These are phyloP conservation scores for Drosophila tanythrix DNA, from an alignment of 2,888 invertebrate species.

Conservation along the genomic window DNA sequence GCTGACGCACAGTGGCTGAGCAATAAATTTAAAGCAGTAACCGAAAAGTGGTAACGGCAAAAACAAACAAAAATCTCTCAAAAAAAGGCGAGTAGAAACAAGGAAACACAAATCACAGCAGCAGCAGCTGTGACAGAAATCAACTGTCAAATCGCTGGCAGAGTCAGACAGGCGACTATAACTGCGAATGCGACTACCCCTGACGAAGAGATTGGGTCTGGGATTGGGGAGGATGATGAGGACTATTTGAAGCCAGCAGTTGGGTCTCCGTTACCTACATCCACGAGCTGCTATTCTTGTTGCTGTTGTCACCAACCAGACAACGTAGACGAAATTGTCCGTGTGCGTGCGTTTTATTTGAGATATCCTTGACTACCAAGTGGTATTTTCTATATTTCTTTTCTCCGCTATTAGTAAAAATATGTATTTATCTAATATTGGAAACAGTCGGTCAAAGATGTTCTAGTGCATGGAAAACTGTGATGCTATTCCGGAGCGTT, in stretches of 20 bases:
- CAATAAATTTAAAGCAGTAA: constrained; percentile 63
- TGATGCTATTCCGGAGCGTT: not conserved
- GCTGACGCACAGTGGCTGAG: constrained; percentile 59
- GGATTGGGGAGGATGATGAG: not conserved
- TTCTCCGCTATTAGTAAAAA: not conserved
- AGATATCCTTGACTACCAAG: not conserved
- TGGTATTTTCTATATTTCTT: not conserved
- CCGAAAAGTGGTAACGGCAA: constrained; percentile 36
- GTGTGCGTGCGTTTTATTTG: constrained; percentile 13
- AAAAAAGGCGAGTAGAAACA: constrained; percentile 14
- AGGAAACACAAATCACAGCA: constrained; percentile 68
- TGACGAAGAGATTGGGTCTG: constrained; percentile 2
- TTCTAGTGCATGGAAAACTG: not conserved
- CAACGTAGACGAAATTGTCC: constrained; percentile 30
- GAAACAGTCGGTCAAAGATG: not conserved
- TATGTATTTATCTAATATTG: not conserved
- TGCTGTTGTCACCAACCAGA: constrained; percentile 39
- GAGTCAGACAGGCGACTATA: constrained; percentile 48
- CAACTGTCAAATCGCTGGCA: constrained; percentile 72
- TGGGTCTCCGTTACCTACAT: constrained; percentile 50
- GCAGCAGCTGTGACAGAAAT: constrained; percentile 74
- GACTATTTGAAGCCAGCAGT: constrained; percentile 13
- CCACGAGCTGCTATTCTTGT: not conserved
- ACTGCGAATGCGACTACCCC: constrained; percentile 31
- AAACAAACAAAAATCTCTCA: constrained; percentile 32